These are phyloP conservation scores for Odontothrips loti DNA, from an alignment of 2,888 invertebrate genomes.

Conservation along the genomic window DNA sequence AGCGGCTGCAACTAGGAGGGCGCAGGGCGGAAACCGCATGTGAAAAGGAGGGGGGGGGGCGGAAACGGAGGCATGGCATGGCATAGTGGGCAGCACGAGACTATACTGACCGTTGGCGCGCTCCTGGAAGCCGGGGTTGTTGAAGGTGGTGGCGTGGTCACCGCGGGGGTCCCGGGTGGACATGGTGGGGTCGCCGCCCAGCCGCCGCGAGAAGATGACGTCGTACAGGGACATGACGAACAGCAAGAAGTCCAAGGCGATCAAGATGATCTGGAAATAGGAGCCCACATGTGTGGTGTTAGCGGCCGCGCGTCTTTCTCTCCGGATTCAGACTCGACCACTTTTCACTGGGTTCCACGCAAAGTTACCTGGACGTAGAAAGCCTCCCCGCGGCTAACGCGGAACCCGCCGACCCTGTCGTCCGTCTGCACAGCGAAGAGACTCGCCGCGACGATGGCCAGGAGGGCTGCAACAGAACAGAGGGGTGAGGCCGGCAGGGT, in stretches of 20 bases:
- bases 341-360: not conserved
- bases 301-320: not conserved
- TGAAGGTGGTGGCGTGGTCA: conserved; percentile 69
- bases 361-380: conserved; percentile 77
- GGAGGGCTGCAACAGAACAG: conserved; percentile 59
- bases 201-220: conserved; percentile 67
- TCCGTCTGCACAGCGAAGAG: conserved; percentile 82
- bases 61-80: too few relatives aligned
- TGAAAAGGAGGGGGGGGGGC: too few relatives aligned
- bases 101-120: not conserved
- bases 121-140: conserved; percentile 82
- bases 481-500: too few relatives aligned
- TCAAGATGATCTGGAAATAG: conserved; percentile 65
- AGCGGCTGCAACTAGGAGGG: too few relatives aligned
- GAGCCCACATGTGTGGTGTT: not conserved
- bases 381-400: conserved; percentile 71
- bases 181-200: conserved; percentile 75
- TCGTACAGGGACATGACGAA: conserved; percentile 78
- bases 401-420: conserved; percentile 68
- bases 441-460: conserved; percentile 75
- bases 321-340: too few relatives aligned
- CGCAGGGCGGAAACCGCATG: too few relatives aligned
- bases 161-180: conserved; percentile 53
- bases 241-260: conserved; percentile 67
- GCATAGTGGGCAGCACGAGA: too few relatives aligned